These are phyloP conservation scores for Furcifer pardalis DNA, from an alignment of 2,797 vertebrate genomes.

Conservation along the genomic window DNA sequence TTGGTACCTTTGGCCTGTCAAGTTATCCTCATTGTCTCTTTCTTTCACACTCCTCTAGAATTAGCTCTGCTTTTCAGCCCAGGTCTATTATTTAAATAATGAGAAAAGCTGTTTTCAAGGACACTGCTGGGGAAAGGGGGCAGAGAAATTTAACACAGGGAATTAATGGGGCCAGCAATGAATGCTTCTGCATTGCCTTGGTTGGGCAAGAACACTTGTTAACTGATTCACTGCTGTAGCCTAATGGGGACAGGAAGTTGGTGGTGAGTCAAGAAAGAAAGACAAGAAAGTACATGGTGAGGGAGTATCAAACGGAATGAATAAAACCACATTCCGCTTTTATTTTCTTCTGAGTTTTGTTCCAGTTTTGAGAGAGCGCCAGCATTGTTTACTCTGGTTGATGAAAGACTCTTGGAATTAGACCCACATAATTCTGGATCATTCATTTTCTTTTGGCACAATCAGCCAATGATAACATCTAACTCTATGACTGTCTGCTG, in stretches of 20 bases:
- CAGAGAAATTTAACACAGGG: neutral
- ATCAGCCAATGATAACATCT: neutral
- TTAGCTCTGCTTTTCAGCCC: constrained; percentile 25
- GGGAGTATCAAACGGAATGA: neutral
- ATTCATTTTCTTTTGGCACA: neutral
- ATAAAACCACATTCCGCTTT: neutral
- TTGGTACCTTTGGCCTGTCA: neutral
- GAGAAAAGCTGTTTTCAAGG: constrained; percentile 8
- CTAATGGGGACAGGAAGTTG: neutral
- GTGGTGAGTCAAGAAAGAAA: no score
- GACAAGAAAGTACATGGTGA: neutral
- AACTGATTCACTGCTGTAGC: neutral
- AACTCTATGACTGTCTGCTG: neutral
- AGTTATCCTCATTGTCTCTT: neutral
- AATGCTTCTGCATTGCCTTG: neutral
- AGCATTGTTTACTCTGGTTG: neutral
- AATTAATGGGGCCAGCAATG: neutral
- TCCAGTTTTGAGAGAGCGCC: neutral
- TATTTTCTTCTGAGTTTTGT: neutral
- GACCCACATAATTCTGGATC: no score
- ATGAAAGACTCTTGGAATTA: neutral
- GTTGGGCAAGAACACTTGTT: neutral
- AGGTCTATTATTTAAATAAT: neutral
- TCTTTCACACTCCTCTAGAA: neutral
- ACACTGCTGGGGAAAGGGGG: neutral